Evolutionary conservation across 2,888 invertebrate species (phyloP).

Genomic region (Drosophila kanekoi): DNA sequence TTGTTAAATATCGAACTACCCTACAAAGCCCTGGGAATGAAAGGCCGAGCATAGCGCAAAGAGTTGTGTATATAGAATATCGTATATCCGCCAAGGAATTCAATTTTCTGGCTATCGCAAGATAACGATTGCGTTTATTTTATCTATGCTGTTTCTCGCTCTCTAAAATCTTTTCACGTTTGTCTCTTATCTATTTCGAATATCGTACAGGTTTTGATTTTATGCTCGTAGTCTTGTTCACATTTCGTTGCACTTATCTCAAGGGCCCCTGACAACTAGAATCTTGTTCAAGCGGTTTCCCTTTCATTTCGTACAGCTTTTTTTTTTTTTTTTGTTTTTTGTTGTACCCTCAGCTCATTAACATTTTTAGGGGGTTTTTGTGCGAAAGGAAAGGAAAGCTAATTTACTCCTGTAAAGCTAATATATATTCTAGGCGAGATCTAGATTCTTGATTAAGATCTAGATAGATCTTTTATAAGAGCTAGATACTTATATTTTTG

Average conservation of each 20-base stretch:
- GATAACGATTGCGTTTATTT: background rate
- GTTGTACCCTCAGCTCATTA: too few species aligned
- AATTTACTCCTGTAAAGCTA: too few species aligned
- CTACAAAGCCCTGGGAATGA: background rate
- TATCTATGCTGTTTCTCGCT: background rate
- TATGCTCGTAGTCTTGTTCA: conserved; percentile 1
- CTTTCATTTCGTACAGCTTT: background rate
- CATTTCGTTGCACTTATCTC: conserved; percentile 16
- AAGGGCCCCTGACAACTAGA: conserved; percentile 32
- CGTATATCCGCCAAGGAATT: background rate
- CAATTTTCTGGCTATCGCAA: background rate
- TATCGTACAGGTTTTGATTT: background rate
- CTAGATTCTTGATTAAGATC: too few species aligned
- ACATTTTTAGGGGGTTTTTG: too few species aligned
- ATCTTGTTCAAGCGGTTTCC: background rate
- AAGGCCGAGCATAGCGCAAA: background rate
- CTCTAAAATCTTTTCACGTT: conserved; percentile 2
- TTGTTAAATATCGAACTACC: background rate
- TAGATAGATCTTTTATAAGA: too few species aligned
- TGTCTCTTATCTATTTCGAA: conserved; percentile 1
- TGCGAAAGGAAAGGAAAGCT: too few species aligned
- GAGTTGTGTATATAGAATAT: background rate
- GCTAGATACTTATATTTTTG: too few species aligned
- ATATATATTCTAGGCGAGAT: too few species aligned
- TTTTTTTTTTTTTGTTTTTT: too few species aligned